Conservation (phyloP, 2,888 invertebrate genomes). For the Drosophila multiciliata region DNA sequence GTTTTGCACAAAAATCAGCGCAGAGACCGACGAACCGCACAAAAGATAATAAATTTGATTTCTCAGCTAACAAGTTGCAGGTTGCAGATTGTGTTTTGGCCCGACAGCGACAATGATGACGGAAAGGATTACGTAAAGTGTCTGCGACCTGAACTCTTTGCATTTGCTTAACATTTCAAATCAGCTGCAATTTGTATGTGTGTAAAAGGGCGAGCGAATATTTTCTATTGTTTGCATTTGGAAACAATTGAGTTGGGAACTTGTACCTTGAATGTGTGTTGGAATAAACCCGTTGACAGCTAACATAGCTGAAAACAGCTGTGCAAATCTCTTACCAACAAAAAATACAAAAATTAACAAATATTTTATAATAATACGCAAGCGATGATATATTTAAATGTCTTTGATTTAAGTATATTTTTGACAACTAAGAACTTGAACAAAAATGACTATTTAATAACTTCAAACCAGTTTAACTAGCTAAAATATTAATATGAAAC, state of each 20-base stretch:
- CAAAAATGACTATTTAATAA: background rate
- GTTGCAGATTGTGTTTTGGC: conserved; percentile 42
- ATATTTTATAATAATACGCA: background rate
- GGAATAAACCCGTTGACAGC: conserved; percentile 49
- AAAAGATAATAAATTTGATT: conserved; percentile 72
- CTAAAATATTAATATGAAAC: background rate
- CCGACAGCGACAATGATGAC: conserved; percentile 33
- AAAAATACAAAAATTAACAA: conserved; percentile 7
- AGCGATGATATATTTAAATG: conserved; percentile 2
- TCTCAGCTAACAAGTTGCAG: conserved; percentile 32
- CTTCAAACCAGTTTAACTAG: background rate
- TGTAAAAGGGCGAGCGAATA: conserved; percentile 66
- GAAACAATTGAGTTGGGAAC: conserved; percentile 72
- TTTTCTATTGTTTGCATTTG: conserved; percentile 56
- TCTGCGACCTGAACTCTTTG: conserved; percentile 80
- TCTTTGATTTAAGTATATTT: conserved; percentile 2
- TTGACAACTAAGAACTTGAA: background rate
- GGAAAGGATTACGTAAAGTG: conserved; percentile 73
- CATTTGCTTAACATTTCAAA: conserved; percentile 67
- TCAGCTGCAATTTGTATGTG: conserved; percentile 47
- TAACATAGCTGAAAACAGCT: conserved; percentile 59
- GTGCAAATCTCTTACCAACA: conserved; percentile 52
- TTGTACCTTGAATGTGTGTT: conserved; percentile 73
- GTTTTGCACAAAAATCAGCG: conserved; percentile 55
- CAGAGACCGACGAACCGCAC: conserved; percentile 32